phyloP scores from a whole-genome alignment of 2,113 vertebrate genomes.

The Oreocharis arfaki region DNA sequence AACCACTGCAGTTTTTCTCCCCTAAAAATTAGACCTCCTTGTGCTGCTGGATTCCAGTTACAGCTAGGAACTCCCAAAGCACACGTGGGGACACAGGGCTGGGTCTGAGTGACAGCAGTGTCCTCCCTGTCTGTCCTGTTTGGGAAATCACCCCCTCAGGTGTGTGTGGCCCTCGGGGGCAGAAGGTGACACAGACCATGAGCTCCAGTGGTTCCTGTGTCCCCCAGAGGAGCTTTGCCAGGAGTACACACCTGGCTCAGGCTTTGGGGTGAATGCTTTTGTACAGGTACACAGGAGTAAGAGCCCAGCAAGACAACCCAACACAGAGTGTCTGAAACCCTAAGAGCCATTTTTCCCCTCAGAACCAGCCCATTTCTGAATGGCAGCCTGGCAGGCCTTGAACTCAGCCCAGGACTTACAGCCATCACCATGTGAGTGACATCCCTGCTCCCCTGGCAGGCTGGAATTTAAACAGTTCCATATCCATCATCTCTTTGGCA shows the following conservation, averaged over 20 bases:
- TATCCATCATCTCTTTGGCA: neutral
- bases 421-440: neutral
- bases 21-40: neutral
- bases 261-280: neutral
- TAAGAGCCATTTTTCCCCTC: neutral
- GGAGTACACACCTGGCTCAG: neutral
- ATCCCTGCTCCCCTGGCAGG: neutral
- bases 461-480: neutral
- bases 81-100: neutral
- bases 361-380: neutral
- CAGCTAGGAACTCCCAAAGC: neutral
- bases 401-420: neutral
- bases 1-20: neutral
- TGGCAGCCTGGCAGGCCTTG: neutral
- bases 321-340: neutral
- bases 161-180: fast-evolving
- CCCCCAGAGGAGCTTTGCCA: neutral
- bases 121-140: neutral
- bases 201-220: neutral
- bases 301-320: neutral
- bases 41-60: neutral
- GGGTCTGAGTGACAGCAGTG: neutral
- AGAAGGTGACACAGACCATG: fast-evolving
- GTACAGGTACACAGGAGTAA: neutral
- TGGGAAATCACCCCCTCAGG: neutral